Percentiles rank a stretch among this genome's conserved stretches.
Conservation (phyloP, 2,113 vertebrate genomes). For the Reinhardtius hippoglossoides region DNA sequence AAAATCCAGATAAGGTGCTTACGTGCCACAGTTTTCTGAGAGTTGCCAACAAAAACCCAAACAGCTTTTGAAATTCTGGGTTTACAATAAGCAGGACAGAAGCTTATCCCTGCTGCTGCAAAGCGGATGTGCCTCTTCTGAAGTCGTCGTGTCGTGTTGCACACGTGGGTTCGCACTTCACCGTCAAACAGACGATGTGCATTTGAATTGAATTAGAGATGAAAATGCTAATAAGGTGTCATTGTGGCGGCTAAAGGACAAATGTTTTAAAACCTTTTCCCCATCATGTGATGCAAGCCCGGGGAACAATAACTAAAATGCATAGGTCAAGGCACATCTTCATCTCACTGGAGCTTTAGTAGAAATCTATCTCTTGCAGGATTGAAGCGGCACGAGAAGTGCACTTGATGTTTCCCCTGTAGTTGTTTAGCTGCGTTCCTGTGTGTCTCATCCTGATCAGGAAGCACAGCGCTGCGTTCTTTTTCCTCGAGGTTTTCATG, state of each 20-base stretch:
- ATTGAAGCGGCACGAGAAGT: constrained; percentile 19
- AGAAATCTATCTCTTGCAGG: constrained; percentile 32
- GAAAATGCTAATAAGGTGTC: constrained; percentile 14
- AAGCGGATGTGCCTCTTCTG: neutral
- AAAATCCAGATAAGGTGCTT: constrained; percentile 38
- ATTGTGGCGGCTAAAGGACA: constrained; percentile 35
- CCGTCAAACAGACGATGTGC: constrained; percentile 12
- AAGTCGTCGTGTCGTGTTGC: neutral
- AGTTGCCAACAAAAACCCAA: neutral
- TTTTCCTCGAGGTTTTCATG: constrained; percentile 34
- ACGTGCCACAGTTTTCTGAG: constrained; percentile 24
- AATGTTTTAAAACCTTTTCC: constrained; percentile 33
- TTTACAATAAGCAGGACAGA: constrained; percentile 30
- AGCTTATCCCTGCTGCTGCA: constrained; percentile 14
- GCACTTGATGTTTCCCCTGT: neutral
- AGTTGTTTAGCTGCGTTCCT: neutral
- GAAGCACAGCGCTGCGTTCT: constrained; percentile 5
- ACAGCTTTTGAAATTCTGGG: constrained; percentile 9
- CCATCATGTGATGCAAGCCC: constrained; percentile 11
- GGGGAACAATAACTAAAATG: constrained; percentile 23
- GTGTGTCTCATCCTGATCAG: too few relatives aligned
- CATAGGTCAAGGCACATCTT: constrained; percentile 40
- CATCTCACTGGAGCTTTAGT: constrained; percentile 46
- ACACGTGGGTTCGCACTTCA: constrained; percentile 9
- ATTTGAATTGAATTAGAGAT: constrained; percentile 26